These are phyloP conservation scores for Drosophila neoperkinsi DNA, from an alignment of 2,888 invertebrate genomes.

Conservation along the genomic window DNA sequence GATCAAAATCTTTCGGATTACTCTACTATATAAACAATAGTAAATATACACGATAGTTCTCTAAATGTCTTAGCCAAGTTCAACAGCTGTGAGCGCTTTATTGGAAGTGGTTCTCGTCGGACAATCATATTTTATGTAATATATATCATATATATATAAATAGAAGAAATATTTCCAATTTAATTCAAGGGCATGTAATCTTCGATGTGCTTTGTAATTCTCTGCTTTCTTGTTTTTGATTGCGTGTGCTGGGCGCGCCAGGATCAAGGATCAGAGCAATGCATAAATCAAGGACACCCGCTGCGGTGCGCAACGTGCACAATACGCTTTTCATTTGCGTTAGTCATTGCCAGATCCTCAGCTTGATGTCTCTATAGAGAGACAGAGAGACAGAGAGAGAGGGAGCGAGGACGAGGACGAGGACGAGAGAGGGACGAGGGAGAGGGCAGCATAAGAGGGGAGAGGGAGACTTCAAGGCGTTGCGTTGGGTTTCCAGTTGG, in stretches of 20 bases:
- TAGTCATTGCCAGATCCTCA: constrained; percentile 45
- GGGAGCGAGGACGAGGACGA: neutral
- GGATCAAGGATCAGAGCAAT: constrained; percentile 66
- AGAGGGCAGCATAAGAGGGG: neutral
- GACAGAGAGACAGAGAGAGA: neutral
- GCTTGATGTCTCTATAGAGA: constrained; percentile 35
- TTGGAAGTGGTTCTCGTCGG: neutral
- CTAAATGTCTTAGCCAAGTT: too few relatives aligned
- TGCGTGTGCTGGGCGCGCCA: constrained; percentile 58
- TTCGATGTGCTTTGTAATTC: neutral
- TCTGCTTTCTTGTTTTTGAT: constrained; percentile 45
- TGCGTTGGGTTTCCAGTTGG: neutral
- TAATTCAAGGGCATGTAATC: neutral
- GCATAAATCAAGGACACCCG: constrained; percentile 78
- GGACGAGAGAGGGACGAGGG: neutral
- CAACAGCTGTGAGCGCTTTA: too few relatives aligned
- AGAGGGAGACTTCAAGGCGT: constrained; percentile 20
- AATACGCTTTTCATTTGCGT: constrained; percentile 61
- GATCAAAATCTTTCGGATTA: neutral
- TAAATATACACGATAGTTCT: neutral
- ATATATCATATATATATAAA: neutral
- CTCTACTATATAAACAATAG: neutral
- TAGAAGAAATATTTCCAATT: neutral
- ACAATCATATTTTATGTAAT: neutral
- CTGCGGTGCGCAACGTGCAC: constrained; percentile 70